phyloP scores from a whole-genome alignment of 2,113 vertebrate genomes.

The Corydoras sp. region DNA sequence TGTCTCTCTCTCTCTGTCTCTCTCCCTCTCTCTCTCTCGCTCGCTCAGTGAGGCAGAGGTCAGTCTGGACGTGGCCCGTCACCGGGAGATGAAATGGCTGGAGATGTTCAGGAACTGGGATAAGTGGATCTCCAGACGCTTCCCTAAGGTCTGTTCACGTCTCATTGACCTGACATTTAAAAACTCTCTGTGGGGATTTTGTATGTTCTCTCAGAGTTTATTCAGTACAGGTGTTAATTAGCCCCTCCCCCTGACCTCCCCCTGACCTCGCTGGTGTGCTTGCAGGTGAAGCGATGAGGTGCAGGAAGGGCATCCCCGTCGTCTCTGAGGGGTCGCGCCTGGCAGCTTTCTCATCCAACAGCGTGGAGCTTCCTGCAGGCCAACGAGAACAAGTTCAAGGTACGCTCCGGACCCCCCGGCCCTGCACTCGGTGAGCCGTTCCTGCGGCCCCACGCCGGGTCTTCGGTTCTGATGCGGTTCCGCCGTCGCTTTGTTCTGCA shows the following conservation, averaged over 20 bases:
- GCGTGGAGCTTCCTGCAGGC: constrained; percentile 77
- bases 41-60: constrained; percentile 69
- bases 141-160: constrained; percentile 74
- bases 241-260: too few species aligned
- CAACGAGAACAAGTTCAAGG: constrained; percentile 81
- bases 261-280: too few species aligned
- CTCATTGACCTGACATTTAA: too few species aligned
- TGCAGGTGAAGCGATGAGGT: constrained; percentile 84
- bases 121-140: constrained; percentile 82
- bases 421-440: neutral
- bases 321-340: constrained; percentile 78
- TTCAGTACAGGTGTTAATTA: too few species aligned
- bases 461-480: neutral
- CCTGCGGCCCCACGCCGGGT: neutral
- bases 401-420: constrained; percentile 35
- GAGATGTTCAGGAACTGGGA: constrained; percentile 89
- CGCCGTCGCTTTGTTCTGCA: constrained; percentile 36
- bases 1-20: too few species aligned
- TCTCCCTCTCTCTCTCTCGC: too few species aligned
- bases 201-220: too few species aligned
- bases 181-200: too few species aligned
- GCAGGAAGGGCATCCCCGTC: constrained; percentile 85
- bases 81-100: constrained; percentile 87
- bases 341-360: constrained; percentile 87
- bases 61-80: constrained; percentile 77